A percentile compares a stretch with the other conserved stretches of the same genome.
phyloP scores from a whole-genome alignment of 1,140 invertebrate genomes.

The Radopholus similis region DNA sequence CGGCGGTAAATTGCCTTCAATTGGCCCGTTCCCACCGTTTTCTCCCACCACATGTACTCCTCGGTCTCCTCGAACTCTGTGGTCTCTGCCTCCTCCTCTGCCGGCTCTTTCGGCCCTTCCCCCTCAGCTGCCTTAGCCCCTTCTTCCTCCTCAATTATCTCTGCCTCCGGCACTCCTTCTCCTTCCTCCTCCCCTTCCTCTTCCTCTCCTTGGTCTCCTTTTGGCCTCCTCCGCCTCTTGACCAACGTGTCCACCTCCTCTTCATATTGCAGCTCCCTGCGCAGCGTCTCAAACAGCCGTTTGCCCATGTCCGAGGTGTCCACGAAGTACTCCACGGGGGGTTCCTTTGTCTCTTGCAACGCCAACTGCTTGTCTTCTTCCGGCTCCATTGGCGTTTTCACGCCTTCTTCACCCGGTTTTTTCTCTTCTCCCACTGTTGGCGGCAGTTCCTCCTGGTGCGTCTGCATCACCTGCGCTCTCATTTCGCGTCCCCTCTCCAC shows the following conservation, averaged over 20 bases:
- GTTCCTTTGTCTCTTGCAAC: background rate
- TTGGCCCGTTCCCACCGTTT: background rate
- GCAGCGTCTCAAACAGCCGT: slow-evolving; percentile 32
- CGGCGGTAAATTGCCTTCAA: background rate
- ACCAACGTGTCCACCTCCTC: slow-evolving; percentile 35
- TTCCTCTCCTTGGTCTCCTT: slow-evolving; percentile 5
- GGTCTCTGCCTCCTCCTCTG: background rate
- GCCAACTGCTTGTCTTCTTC: background rate
- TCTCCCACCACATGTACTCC: background rate
- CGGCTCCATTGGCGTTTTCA: background rate
- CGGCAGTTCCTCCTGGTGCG: background rate
- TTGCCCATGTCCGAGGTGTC: slow-evolving; percentile 10
- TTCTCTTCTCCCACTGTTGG: background rate
- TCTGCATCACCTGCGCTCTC: background rate
- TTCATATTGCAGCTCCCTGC: slow-evolving; percentile 36
- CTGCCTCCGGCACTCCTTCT: background rate
- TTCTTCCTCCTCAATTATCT: background rate
- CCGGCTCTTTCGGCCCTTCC: background rate
- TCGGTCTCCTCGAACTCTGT: background rate
- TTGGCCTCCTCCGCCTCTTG: slow-evolving; percentile 9
- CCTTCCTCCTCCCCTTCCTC: background rate
- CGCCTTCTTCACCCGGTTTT: background rate
- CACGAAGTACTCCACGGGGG: background rate
- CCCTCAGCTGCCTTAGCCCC: background rate
- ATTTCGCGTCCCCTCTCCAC: background rate